Evolutionary conservation across 2,113 vertebrate genomes (phyloP).

Genomic region (Paramormyrops kingsleyae): DNA sequence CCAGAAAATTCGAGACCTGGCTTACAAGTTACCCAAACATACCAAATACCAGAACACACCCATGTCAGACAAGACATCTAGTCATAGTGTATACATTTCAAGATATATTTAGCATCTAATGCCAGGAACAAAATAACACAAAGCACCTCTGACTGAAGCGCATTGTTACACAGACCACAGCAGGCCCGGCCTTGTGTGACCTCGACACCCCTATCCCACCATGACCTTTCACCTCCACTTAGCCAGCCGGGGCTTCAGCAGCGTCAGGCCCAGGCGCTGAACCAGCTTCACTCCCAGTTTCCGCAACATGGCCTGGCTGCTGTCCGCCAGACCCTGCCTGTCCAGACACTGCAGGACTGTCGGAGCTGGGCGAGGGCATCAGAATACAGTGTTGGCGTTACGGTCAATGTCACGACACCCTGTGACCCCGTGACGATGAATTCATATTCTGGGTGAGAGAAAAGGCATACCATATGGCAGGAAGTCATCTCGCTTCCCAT

Average conservation of each 20-base stretch:
- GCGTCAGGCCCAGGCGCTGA: constrained; percentile 83
- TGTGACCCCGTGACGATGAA: background rate
- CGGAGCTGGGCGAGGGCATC: constrained; percentile 55
- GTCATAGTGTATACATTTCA: background rate
- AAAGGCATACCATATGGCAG: constrained; percentile 77
- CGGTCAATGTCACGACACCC: background rate
- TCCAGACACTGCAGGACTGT: constrained; percentile 74
- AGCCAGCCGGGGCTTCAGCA: constrained; percentile 83
- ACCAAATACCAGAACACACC: background rate
- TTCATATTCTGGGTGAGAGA: background rate
- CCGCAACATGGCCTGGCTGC: constrained; percentile 76
- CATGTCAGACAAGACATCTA: background rate
- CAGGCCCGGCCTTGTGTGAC: background rate
- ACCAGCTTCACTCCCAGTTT: constrained; percentile 84
- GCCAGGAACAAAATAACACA: background rate
- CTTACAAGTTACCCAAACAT: background rate
- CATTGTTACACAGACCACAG: background rate
- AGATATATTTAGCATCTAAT: background rate
- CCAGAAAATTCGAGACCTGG: background rate
- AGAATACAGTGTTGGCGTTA: background rate
- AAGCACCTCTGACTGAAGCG: background rate
- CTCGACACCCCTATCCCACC: background rate
- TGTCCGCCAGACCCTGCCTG: constrained; percentile 66
- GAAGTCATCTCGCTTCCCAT: constrained; percentile 88
- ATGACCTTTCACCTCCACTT: constrained; percentile 76